These are phyloP conservation scores for Wiebesia pumilae DNA, from an alignment of 1,140 invertebrate genomes.

Conservation along the genomic window DNA sequence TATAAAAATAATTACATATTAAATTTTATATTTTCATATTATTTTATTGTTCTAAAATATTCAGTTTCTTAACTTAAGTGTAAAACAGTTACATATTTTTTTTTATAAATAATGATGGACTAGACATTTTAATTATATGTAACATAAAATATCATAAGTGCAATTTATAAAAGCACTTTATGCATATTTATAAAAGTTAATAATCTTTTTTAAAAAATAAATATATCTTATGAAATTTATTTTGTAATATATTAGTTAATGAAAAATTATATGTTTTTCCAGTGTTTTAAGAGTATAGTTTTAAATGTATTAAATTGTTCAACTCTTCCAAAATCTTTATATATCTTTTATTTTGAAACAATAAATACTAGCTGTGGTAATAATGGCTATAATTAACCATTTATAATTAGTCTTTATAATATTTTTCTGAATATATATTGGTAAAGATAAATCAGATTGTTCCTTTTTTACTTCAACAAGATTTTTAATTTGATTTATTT, in stretches of 20 bases:
- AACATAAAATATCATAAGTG: no score
- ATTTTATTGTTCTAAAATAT: no score
- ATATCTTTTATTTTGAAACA: constrained; percentile 11
- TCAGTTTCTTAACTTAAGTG: no score
- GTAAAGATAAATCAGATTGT: constrained; percentile 42
- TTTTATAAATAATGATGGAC: no score
- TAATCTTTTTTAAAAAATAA: constrained; percentile 11
- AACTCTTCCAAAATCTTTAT: constrained; percentile 13
- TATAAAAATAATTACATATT: no score
- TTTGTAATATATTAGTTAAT: constrained; percentile 1
- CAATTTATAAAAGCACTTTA: no score
- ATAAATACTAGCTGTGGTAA: constrained; percentile 36
- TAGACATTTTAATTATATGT: no score
- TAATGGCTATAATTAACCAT: constrained; percentile 28
- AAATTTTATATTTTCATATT: no score
- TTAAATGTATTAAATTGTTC: no score
- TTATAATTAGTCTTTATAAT: constrained; percentile 20
- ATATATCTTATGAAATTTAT: constrained; percentile 20
- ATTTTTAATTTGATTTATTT: constrained; percentile 54
- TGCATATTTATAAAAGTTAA: not conserved
- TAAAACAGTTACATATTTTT: no score
- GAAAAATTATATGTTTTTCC: constrained; percentile 19
- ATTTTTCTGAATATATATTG: constrained; percentile 42
- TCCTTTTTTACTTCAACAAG: constrained; percentile 54
- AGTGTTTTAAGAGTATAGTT: not conserved